These are phyloP conservation scores for Corythaeola cristata DNA, from an alignment of 2,113 vertebrate species.

Conservation along the genomic window DNA sequence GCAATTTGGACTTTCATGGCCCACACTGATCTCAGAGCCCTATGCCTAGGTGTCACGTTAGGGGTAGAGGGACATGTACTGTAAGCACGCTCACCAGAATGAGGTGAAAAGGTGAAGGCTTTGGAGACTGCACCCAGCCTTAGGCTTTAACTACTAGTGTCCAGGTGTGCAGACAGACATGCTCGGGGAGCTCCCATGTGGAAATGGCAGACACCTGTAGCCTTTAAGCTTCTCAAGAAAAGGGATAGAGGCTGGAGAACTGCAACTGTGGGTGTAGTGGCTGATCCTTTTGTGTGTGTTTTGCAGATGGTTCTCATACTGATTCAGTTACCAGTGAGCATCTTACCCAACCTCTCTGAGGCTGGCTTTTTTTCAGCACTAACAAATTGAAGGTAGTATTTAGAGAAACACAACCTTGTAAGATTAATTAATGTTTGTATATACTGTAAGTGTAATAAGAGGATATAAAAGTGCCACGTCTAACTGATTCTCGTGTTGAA, in stretches of 20 bases:
- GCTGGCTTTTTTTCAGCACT: neutral
- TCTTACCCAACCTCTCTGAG: neutral
- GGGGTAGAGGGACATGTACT: accelerated
- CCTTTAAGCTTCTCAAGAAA: neutral
- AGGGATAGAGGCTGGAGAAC: neutral
- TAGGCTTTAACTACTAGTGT: neutral
- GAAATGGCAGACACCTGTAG: neutral
- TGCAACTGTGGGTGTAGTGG: neutral
- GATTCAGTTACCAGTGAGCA: neutral
- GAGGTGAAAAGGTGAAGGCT: neutral
- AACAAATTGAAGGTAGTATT: neutral
- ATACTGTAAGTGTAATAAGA: neutral
- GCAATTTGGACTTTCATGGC: neutral
- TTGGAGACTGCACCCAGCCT: neutral
- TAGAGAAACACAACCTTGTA: neutral
- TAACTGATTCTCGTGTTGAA: neutral
- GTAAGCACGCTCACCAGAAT: neutral
- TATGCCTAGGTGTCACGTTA: too few species aligned
- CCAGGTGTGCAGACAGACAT: neutral
- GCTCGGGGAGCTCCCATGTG: neutral
- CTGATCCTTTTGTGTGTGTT: neutral
- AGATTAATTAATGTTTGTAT: neutral
- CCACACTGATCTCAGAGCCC: neutral
- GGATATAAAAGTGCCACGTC: neutral
- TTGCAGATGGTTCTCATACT: neutral